Percentiles rank a stretch among this genome's conserved stretches.
phyloP scores from a whole-genome alignment of 2,797 vertebrate genomes.

The Sciurus carolinensis region DNA sequence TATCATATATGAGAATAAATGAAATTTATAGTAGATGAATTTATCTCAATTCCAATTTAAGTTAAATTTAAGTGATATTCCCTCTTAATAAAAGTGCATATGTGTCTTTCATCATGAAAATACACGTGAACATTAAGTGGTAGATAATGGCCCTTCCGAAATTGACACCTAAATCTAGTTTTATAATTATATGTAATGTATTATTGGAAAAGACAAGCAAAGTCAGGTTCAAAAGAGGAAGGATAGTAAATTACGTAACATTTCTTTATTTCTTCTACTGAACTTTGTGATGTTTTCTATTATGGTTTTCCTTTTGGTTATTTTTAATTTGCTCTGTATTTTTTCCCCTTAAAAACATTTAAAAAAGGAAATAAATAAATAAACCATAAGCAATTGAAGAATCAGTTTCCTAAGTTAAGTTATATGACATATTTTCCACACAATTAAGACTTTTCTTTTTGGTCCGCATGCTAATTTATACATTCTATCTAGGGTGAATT shows the following conservation, averaged over 20 bases:
- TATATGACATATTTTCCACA: conserved; percentile 46
- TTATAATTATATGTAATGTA: neutral
- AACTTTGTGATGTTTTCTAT: neutral
- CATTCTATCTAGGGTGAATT: neutral
- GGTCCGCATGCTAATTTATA: conserved; percentile 1
- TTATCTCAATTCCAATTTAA: conserved; percentile 8
- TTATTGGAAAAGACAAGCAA: conserved; percentile 65
- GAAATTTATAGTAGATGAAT: conserved; percentile 5
- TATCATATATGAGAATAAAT: neutral
- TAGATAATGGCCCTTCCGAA: neutral
- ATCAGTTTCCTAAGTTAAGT: conserved; percentile 44
- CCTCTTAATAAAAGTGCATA: neutral
- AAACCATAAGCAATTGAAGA: conserved; percentile 4
- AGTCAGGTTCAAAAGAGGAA: neutral
- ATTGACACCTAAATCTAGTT: neutral
- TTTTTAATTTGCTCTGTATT: neutral
- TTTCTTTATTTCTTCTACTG: conserved; percentile 12
- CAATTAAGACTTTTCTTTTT: neutral
- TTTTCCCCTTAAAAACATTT: conserved; percentile 12
- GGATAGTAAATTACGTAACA: neutral
- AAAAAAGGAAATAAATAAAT: conserved; percentile 1
- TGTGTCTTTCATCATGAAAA: neutral
- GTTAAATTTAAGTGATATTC: neutral
- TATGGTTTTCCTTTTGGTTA: neutral
- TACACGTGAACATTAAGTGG: neutral